Conservation (phyloP, 2,113 vertebrate genomes). For the Columbina picui region DNA sequence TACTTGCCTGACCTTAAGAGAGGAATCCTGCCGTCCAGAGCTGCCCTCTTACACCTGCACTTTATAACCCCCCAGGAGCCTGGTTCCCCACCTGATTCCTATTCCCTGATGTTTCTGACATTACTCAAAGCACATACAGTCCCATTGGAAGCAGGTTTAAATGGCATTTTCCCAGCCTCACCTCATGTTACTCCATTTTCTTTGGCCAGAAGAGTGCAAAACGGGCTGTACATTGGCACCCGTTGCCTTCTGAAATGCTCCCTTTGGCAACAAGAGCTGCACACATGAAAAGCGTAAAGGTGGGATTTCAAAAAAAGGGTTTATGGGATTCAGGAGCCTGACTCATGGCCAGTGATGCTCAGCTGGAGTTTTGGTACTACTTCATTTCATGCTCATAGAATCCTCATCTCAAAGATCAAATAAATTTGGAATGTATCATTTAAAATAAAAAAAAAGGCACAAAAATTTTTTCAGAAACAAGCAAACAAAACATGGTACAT, state of each 20-base stretch:
- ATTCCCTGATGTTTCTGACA: rapidly evolving
- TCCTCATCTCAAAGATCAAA: neutral
- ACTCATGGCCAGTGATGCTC: neutral
- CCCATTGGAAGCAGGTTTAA: neutral
- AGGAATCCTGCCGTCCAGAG: neutral
- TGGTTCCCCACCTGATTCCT: neutral
- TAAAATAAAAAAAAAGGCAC: neutral
- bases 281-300: neutral
- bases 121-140: rapidly evolving
- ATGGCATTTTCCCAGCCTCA: neutral
- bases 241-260: neutral
- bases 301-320: neutral
- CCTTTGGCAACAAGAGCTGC: neutral
- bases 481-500: rapidly evolving
- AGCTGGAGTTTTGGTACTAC: neutral
- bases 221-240: neutral
- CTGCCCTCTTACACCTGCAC: neutral
- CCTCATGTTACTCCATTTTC: neutral
- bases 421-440: neutral
- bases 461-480: neutral
- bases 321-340: neutral
- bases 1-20: neutral
- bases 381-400: neutral
- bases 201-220: neutral
- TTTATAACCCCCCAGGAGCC: neutral